Base-by-base conservation (phyloP, 2,797 vertebrate genomes). In the Mareca penelope region DNA sequence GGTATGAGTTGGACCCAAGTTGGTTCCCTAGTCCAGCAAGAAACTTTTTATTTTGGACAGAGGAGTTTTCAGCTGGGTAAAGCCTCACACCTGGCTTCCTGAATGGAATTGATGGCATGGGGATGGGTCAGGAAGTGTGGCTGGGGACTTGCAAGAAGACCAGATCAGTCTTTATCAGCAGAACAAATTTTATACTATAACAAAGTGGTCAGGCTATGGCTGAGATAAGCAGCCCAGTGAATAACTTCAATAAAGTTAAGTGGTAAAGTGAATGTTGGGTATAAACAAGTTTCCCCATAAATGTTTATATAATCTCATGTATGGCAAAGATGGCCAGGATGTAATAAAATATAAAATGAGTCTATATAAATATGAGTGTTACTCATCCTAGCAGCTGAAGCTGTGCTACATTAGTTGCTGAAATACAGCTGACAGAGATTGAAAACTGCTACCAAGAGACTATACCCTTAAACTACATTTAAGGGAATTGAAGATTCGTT, bases 1-100 rank as follows among this genome's bases (percentile, higher is more conserved):
- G 40, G 10, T 23, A 4, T 5, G 35, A 4, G 79, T 56, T 60
- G 79, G 71, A 69, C 55, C 3, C 1, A 33, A 35, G 16, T 31
- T 29, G 1, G 7, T 69, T 89, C 40, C 40, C 10, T 69, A 21
- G 11, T 52, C 21, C 67, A 81, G n/a, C 24, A 33, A 82, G 28
- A 33, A 85, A 33, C 31, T 33, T 76, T 7, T 68, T 60, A 4
- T 31, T 89, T 89, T 71, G 55, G 19, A 9, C 40, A n/a, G 52
- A 73, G 59, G 85, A 24, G 56, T 80, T 93, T 70, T 88, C 70
- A 64, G 15, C 48, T 86, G 57, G 17, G 4, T 71, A 31, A 75
- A 85, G 15, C 23, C 69, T 64, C 52, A 59, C 50, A 80, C 15
- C 22, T 86, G 48, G 37, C 14, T 81, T 85, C 33, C 24, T 16